A percentile compares a stretch with the other conserved stretches of the same genome.
These are phyloP conservation scores for Coreius guichenoti DNA, from an alignment of 2,797 vertebrate genomes.

Conservation along the genomic window DNA sequence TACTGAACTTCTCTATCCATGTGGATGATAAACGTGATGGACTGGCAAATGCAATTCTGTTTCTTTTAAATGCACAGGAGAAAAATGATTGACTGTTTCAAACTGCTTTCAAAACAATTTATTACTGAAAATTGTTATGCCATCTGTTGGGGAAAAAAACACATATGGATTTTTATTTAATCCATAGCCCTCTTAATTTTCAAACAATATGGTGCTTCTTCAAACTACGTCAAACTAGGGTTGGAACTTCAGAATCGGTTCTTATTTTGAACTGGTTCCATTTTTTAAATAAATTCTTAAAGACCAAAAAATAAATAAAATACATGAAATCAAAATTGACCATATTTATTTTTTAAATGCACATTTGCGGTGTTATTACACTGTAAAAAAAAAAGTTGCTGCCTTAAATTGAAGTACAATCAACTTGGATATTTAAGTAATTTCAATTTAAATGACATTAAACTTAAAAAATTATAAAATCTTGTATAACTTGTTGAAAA, in stretches of 20 bases:
- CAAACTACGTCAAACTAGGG: conserved; percentile 1
- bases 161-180: conserved; percentile 44
- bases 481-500: too few relatives aligned
- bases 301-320: neutral
- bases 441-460: too few relatives aligned
- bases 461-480: too few relatives aligned
- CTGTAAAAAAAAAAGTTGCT: too few relatives aligned
- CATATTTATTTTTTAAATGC: neutral
- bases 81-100: conserved; percentile 76
- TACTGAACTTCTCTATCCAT: conserved; percentile 63
- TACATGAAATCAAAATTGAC: neutral
- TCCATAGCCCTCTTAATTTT: conserved; percentile 31
- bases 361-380: neutral
- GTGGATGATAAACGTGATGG: conserved; percentile 65
- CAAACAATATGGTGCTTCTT: conserved; percentile 12
- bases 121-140: conserved; percentile 73
- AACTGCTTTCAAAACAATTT: conserved; percentile 74
- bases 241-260: neutral
- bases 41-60: conserved; percentile 64
- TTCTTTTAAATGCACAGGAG: conserved; percentile 61
- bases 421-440: too few relatives aligned
- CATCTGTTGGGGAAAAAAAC: conserved; percentile 66
- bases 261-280: neutral
- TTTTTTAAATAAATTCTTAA: neutral
- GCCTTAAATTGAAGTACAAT: too few relatives aligned